A percentile compares a stretch with the other conserved stretches of the same genome.
Conservation (phyloP, 2,113 vertebrate genomes). For the Synodontis membranacea region DNA sequence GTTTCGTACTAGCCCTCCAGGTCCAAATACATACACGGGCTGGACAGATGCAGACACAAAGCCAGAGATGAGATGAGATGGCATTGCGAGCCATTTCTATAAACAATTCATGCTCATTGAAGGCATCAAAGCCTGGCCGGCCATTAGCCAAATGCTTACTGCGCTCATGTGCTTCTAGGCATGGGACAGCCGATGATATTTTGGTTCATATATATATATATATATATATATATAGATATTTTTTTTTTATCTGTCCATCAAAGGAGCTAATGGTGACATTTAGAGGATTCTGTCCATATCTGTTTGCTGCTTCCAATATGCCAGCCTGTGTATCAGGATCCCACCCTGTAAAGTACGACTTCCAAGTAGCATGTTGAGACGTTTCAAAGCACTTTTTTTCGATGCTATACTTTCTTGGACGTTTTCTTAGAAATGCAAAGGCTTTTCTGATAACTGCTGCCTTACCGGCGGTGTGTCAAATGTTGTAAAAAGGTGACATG, state of each 20-base stretch:
- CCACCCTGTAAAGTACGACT: not conserved
- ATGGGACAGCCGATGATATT: constrained; percentile 5
- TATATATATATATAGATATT: too few relatives aligned
- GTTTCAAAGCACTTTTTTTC: not conserved
- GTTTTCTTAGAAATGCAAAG: not conserved
- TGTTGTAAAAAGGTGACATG: not conserved
- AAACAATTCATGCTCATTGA: constrained; percentile 30
- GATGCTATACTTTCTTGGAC: not conserved
- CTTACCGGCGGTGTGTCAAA: not conserved
- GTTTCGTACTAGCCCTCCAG: not conserved
- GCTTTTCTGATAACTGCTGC: not conserved
- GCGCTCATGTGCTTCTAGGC: not conserved
- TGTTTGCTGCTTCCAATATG: constrained; percentile 2
- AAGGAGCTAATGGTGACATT: constrained; percentile 30
- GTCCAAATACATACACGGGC: not conserved
- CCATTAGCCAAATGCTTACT: constrained; percentile 34
- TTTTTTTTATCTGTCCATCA: constrained; percentile 22
- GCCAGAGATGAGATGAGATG: constrained; percentile 26
- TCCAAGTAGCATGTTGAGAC: not conserved
- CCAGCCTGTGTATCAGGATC: constrained; percentile 4
- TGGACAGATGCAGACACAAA: constrained; percentile 8
- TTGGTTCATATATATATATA: not conserved
- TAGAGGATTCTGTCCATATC: not conserved
- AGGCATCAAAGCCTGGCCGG: constrained; percentile 28
- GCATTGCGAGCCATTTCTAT: constrained; percentile 21